These are phyloP conservation scores for Gyrodactylus salaris DNA, from an alignment of 1,140 invertebrate genomes.

Conservation along the genomic window DNA sequence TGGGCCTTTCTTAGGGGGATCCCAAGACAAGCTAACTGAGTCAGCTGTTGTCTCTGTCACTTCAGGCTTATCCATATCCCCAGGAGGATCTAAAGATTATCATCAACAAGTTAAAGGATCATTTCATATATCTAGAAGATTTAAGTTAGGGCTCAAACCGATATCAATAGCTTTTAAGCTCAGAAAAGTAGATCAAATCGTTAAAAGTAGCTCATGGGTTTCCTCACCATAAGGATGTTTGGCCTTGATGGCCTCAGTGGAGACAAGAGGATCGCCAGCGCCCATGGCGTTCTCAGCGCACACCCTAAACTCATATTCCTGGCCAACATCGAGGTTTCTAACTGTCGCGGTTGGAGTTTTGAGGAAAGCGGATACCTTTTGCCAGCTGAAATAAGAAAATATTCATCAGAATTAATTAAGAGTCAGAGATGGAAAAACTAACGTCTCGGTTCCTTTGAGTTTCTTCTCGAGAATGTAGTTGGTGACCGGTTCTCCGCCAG, in stretches of 20 bases:
- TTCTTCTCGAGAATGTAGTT: slow-evolving; percentile 78
- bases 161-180: no score
- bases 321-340: slow-evolving; percentile 52
- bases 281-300: slow-evolving; percentile 88
- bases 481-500: slow-evolving; percentile 57
- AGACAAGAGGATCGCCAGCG: slow-evolving; percentile 53
- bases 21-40: slow-evolving; percentile 65
- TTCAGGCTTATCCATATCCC: slow-evolving; percentile 47
- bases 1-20: slow-evolving; percentile 49
- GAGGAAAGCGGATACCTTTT: slow-evolving; percentile 36
- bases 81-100: slow-evolving; percentile 35
- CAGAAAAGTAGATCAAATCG: neutral
- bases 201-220: neutral
- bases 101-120: neutral
- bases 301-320: slow-evolving; percentile 77
- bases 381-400: neutral
- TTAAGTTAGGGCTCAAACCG: no score
- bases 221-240: slow-evolving; percentile 58
- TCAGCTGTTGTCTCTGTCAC: slow-evolving; percentile 55
- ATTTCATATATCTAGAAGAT: neutral
- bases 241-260: slow-evolving; percentile 51
- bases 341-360: slow-evolving; percentile 47
- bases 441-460: slow-evolving; percentile 29
- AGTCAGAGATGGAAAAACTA: neutral
- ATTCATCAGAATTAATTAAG: neutral